Evolutionary conservation across 23 tunicate species (phyloP).

Genomic region (Styela plicata): DNA sequence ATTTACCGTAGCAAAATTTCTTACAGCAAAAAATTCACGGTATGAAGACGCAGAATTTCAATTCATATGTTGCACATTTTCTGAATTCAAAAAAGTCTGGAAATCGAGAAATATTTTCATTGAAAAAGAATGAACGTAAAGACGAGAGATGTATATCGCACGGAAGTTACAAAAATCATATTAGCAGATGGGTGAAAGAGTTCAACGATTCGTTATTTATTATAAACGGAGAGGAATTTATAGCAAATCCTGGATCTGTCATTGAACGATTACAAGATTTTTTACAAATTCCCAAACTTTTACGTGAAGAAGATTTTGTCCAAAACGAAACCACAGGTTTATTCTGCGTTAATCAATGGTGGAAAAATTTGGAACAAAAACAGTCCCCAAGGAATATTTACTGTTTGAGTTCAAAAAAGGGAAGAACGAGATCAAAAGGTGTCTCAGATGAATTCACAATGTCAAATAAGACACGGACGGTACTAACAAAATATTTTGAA

Average conservation of each 20-base stretch:
- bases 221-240: slow-evolving; percentile 9
- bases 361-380: no score
- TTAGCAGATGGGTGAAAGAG: neutral
- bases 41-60: no score
- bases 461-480: neutral
- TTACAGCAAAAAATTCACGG: no score
- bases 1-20: no score
- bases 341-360: slow-evolving; percentile 15
- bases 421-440: slow-evolving; percentile 7
- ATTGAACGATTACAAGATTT: slow-evolving; percentile 13
- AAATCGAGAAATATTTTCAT: no score
- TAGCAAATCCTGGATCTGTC: neutral
- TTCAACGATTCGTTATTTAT: neutral
- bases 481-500: neutral
- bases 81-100: no score
- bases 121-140: no score
- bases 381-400: neutral
- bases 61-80: no score
- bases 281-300: slow-evolving; percentile 14
- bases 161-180: slow-evolving; percentile 8
- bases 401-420: neutral
- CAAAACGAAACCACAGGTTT: neutral
- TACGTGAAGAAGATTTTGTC: slow-evolving; percentile 3
- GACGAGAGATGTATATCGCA: no score
- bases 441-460: slow-evolving; percentile 3